phyloP scores from a whole-genome alignment of 2,113 vertebrate species.

The Nothoprocta pentlandii region DNA sequence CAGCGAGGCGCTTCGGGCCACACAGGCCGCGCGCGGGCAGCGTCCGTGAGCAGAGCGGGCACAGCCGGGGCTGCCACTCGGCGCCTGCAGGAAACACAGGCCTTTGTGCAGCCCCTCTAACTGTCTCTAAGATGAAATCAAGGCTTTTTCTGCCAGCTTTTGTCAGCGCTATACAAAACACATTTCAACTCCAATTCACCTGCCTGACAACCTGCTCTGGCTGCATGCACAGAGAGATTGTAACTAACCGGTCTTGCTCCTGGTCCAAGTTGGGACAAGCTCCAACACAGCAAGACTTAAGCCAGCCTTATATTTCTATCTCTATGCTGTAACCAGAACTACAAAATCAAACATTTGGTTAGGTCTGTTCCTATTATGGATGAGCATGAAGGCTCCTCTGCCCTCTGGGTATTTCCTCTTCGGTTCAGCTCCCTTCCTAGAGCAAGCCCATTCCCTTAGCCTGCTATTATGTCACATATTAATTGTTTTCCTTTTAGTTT shows the following conservation, averaged over 20 bases:
- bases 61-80: background rate
- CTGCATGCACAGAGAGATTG: background rate
- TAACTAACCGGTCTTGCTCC: background rate
- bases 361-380: background rate
- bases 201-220: background rate
- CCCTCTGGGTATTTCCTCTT: background rate
- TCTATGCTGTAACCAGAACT: background rate
- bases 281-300: background rate
- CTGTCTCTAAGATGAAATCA: background rate
- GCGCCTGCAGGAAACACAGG: background rate
- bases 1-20: rapidly evolving
- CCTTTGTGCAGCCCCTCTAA: background rate
- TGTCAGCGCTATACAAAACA: background rate
- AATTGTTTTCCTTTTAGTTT: background rate
- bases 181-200: background rate
- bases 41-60: background rate
- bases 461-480: background rate
- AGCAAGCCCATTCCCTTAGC: background rate
- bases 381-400: background rate
- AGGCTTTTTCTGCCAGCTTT: background rate
- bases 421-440: background rate
- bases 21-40: background rate
- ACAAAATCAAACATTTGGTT: background rate
- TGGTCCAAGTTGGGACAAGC: background rate
- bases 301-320: background rate